These are phyloP conservation scores for Zosterops borbonicus DNA, from an alignment of 2,113 vertebrate species.

Conservation along the genomic window DNA sequence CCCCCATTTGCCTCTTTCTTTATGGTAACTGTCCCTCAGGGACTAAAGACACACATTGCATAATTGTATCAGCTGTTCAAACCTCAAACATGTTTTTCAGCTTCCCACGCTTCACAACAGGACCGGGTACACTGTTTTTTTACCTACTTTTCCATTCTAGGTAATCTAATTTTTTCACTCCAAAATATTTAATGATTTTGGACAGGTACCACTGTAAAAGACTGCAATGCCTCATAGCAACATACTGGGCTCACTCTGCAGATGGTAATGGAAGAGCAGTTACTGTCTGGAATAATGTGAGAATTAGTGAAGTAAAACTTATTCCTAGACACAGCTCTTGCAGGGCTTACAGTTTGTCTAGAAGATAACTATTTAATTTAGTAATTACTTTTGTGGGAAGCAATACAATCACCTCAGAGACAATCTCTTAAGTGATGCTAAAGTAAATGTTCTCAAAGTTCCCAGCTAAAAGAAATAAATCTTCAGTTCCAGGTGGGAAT, in stretches of 20 bases:
- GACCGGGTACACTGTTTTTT: not conserved
- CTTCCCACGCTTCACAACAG: not conserved
- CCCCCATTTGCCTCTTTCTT: not conserved
- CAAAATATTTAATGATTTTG: not conserved
- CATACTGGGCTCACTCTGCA: not conserved
- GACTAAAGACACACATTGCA: not conserved
- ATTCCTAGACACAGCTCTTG: not conserved
- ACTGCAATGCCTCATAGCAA: not conserved
- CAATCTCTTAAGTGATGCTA: slow-evolving; percentile 49
- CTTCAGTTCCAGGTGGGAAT: slow-evolving; percentile 13
- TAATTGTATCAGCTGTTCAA: not conserved
- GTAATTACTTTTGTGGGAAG: slow-evolving; percentile 68
- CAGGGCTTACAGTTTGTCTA: slow-evolving; percentile 32
- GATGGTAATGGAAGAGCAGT: not conserved
- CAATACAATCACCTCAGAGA: slow-evolving; percentile 57
- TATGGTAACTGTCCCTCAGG: not conserved
- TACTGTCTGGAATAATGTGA: not conserved
- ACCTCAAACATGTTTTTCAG: not conserved
- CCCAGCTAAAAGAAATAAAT: not conserved
- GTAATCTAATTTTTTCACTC: not conserved
- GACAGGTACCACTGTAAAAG: not conserved
- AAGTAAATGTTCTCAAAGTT: slow-evolving; percentile 48
- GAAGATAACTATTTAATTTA: slow-evolving; percentile 66
- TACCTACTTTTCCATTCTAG: not conserved
- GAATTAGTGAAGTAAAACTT: not conserved